Percentiles rank a stretch among this genome's conserved stretches.
Conservation (phyloP, 2,888 invertebrate species). For the Eupithecia subfuscata region DNA sequence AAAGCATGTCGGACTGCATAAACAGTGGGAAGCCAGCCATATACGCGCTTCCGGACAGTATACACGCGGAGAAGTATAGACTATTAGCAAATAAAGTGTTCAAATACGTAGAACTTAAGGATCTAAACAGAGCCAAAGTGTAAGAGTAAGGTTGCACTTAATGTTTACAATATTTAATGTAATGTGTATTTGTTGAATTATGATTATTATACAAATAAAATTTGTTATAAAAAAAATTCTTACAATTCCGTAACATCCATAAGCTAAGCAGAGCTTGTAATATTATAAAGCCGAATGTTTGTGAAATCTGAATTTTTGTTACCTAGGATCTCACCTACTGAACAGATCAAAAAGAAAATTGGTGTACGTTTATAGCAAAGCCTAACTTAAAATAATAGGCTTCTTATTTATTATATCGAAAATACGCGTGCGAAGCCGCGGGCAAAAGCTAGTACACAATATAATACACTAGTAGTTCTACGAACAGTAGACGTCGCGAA, state of each 20-base stretch:
- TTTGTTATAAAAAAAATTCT: constrained; percentile 47
- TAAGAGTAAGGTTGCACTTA: constrained; percentile 55
- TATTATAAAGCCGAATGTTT: too few species aligned
- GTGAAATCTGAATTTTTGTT: too few species aligned
- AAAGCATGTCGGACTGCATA: constrained; percentile 87
- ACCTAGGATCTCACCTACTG: too few species aligned
- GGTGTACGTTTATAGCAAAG: too few species aligned
- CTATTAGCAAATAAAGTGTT: constrained; percentile 76
- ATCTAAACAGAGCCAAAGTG: constrained; percentile 60
- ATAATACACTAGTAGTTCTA: too few species aligned
- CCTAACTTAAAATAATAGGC: too few species aligned
- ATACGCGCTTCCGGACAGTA: constrained; percentile 85
- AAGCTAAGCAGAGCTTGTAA: too few species aligned
- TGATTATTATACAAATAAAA: constrained; percentile 57
- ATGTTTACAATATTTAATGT: constrained; percentile 33
- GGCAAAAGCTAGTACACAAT: too few species aligned
- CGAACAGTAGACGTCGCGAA: too few species aligned
- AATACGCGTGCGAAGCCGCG: too few species aligned
- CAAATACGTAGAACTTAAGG: constrained; percentile 72
- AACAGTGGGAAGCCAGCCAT: constrained; percentile 91
- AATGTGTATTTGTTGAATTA: constrained; percentile 55
- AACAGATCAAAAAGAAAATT: too few species aligned
- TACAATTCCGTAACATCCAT: neutral
- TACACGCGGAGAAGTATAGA: constrained; percentile 77
- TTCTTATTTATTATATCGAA: too few species aligned